Evolutionary conservation across 2,888 invertebrate genomes (phyloP), one percentile per base, ranked within the genome.

Genomic region (Microplitis manilae): DNA sequence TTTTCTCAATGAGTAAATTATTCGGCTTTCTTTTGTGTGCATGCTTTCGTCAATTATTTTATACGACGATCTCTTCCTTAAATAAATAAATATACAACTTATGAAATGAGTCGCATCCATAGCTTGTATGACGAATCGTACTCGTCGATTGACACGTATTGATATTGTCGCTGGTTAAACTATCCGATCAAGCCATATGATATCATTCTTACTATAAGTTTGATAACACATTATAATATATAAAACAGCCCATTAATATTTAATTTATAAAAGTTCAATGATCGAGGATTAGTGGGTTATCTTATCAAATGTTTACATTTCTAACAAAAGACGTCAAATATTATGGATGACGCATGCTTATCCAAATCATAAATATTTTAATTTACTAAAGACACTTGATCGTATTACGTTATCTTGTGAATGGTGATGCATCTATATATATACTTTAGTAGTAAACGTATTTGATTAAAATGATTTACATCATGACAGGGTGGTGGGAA

Each of bases 331-430:
- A 50, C 8, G 50, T 13, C 50, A 9, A 13, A 13, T 50, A 50
- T 50, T 50, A 50, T 50, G 13, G 13, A 13, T 50, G 30, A 30
- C 50, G 13, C 13, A 50, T 50, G 50, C 13, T 50, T 17, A 64
- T 20, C 50, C 2, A 17, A 64, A 64, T 60, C 15, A 59, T 13
- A 62, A 62, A 62, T 62, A 17, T 62, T 62, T 62, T 62, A 50
- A 13, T 50, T 13, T 8, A 13, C 50, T 50, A 13, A 50, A 5
- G 50, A 50, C 50, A 13, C 13, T 50, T 5, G 13, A 50, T 50
- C 13, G 5, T 50, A 50, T 50, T 50, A 50, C 13, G 13, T 50
- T 50, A 50, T 50, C 50, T 50, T 9, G 13, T 50, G 50, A 50
- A 50, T 50, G 50, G 13, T 13, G 50, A 13, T 50, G 13, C 13